These are phyloP conservation scores for Montipora efflorescens DNA, from an alignment of 64 coral and sea anemone genomes.

Conservation along the genomic window DNA sequence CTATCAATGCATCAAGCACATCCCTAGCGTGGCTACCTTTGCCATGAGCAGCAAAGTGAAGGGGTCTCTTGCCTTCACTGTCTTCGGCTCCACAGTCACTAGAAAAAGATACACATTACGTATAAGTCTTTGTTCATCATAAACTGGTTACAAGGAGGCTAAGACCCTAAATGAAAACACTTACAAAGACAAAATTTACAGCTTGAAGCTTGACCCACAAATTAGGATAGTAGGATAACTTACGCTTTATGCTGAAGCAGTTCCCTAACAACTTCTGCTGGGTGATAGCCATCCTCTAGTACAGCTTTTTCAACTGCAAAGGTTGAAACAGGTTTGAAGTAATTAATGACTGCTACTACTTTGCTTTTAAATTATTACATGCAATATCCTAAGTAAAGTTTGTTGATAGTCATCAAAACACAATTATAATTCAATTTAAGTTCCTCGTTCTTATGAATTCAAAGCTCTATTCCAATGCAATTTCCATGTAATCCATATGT, in stretches of 20 bases:
- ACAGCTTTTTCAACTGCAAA: constrained; percentile 82
- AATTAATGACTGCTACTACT: too few relatives aligned
- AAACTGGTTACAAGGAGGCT: too few relatives aligned
- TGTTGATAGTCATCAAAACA: too few relatives aligned
- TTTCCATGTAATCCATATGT: too few relatives aligned
- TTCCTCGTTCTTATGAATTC: too few relatives aligned
- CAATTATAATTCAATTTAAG: too few relatives aligned
- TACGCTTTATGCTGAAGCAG: constrained; percentile 95
- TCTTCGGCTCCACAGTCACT: constrained; percentile 77
- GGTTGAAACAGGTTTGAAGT: neutral
- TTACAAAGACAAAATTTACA: neutral
- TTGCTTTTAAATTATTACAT: too few relatives aligned
- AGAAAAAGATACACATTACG: neutral
- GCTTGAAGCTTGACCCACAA: neutral
- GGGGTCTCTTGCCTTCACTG: constrained; percentile 72
- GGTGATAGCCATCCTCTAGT: constrained; percentile 75
- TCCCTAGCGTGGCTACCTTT: constrained; percentile 79
- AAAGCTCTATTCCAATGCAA: too few relatives aligned
- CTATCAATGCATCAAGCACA: constrained; percentile 73
- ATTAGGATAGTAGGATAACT: constrained; percentile 22
- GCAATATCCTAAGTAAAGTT: too few relatives aligned
- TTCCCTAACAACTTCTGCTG: constrained; percentile 86
- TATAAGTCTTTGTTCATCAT: neutral
- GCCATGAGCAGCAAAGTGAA: constrained; percentile 79
- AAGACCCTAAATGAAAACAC: too few relatives aligned